Percentiles rank a stretch among this genome's conserved stretches.
Conservation (phyloP, 2,888 invertebrate genomes). For the Amblyjoppa proteus region DNA sequence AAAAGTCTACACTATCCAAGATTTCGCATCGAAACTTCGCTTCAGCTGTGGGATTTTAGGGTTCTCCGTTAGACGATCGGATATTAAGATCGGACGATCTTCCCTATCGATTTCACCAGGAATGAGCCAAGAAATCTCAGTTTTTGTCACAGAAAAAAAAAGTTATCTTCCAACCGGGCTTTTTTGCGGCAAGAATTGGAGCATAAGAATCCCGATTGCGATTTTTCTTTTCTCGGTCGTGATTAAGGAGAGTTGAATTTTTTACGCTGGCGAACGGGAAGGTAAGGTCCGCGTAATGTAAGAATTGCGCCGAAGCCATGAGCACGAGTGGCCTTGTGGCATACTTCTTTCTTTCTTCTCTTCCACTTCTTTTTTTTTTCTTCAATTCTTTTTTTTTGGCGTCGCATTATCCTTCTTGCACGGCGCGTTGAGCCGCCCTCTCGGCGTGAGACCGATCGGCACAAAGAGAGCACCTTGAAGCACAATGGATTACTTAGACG, state of each 20-base stretch:
- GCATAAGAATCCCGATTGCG: background rate
- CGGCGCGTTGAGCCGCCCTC: slow-evolving; percentile 70
- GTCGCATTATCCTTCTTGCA: slow-evolving; percentile 69
- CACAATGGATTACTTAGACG: slow-evolving; percentile 83
- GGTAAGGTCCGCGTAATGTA: slow-evolving; percentile 18
- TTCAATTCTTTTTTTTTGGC: background rate
- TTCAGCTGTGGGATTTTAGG: too few relatives aligned
- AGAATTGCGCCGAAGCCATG: slow-evolving; percentile 74
- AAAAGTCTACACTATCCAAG: too few relatives aligned
- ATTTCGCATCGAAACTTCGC: too few relatives aligned
- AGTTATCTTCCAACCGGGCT: background rate
- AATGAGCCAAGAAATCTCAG: background rate
- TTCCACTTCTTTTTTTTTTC: slow-evolving; percentile 57
- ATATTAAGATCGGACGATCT: background rate
- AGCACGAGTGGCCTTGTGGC: slow-evolving; percentile 81
- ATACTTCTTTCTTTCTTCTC: slow-evolving; percentile 73
- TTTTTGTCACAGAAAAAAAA: background rate
- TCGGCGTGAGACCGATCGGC: slow-evolving; percentile 79
- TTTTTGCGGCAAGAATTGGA: background rate
- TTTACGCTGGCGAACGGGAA: background rate
- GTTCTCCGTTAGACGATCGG: too few relatives aligned
- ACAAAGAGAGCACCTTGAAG: slow-evolving; percentile 80
- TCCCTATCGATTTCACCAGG: background rate
- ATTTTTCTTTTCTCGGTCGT: background rate
- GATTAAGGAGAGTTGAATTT: background rate